Conservation (phyloP, 2,797 vertebrate genomes). For the Sciurus carolinensis region DNA sequence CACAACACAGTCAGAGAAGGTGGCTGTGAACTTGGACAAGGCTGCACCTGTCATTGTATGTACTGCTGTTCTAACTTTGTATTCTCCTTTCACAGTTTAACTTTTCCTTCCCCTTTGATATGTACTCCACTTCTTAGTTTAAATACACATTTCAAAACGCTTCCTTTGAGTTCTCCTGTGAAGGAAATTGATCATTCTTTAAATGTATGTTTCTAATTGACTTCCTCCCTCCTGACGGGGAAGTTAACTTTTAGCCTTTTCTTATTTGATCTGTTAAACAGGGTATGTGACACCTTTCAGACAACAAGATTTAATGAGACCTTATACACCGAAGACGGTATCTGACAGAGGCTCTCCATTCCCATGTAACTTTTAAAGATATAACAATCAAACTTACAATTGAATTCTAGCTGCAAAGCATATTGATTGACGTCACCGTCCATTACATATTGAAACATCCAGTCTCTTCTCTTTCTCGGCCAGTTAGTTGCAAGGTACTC, state of each 20-base stretch:
- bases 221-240: constrained; percentile 81
- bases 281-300: constrained; percentile 78
- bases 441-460: constrained; percentile 40
- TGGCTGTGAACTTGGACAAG: constrained; percentile 55
- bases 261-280: constrained; percentile 76
- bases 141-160: constrained; percentile 78
- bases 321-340: constrained; percentile 17
- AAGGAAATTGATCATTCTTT: constrained; percentile 83
- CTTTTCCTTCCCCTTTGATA: constrained; percentile 64
- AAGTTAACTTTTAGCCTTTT: constrained; percentile 79
- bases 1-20: background rate
- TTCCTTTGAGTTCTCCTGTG: constrained; percentile 72
- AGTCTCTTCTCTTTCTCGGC: constrained; percentile 61
- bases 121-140: constrained; percentile 67
- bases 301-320: constrained; percentile 79
- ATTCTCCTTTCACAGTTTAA: background rate
- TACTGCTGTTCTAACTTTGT: background rate
- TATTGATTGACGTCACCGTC: constrained; percentile 50
- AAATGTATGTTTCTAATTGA: constrained; percentile 83
- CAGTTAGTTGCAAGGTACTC: constrained; percentile 26
- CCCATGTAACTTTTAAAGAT: constrained; percentile 69
- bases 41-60: background rate
- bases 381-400: constrained; percentile 40
- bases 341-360: constrained; percentile 14
- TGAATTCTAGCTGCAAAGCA: constrained; percentile 60